Conservation (phyloP, 1,140 invertebrate species). For the Helicoverpa armigera region DNA sequence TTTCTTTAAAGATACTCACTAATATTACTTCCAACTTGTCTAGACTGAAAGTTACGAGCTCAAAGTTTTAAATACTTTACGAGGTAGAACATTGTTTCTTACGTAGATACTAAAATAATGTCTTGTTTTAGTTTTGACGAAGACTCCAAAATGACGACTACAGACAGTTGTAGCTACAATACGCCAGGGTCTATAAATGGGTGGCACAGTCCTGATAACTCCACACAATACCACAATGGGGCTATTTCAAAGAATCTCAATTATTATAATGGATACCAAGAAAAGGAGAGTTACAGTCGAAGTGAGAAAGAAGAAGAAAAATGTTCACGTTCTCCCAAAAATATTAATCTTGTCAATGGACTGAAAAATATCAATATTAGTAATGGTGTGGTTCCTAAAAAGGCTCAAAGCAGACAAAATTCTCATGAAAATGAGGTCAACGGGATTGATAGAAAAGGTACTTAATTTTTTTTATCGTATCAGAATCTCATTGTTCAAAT, state of each 20-base stretch:
- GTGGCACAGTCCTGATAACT: conserved; percentile 83
- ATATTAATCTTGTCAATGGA: conserved; percentile 80
- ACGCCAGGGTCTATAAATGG: conserved; percentile 85
- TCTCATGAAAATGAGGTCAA: conserved; percentile 77
- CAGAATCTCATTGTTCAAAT: background rate
- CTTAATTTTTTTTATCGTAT: too few species aligned
- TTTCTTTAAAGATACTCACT: background rate
- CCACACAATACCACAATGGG: conserved; percentile 76
- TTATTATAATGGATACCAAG: conserved; percentile 78
- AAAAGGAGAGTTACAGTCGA: conserved; percentile 70
- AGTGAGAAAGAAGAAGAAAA: conserved; percentile 54
- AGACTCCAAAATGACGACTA: conserved; percentile 86
- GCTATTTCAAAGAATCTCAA: conserved; percentile 79
- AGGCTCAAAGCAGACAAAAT: conserved; percentile 74
- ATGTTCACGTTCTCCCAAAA: conserved; percentile 77
- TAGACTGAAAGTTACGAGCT: background rate
- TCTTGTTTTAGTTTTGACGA: conserved; percentile 81
- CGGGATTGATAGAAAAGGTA: conserved; percentile 75
- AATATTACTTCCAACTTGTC: background rate
- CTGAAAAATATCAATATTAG: conserved; percentile 80
- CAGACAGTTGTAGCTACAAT: conserved; percentile 83
- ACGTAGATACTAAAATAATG: background rate
- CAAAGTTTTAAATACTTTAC: background rate
- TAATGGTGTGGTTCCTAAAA: conserved; percentile 79
- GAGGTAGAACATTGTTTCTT: background rate